Conservation (phyloP, 2,113 vertebrate species). For the Conger conger region DNA sequence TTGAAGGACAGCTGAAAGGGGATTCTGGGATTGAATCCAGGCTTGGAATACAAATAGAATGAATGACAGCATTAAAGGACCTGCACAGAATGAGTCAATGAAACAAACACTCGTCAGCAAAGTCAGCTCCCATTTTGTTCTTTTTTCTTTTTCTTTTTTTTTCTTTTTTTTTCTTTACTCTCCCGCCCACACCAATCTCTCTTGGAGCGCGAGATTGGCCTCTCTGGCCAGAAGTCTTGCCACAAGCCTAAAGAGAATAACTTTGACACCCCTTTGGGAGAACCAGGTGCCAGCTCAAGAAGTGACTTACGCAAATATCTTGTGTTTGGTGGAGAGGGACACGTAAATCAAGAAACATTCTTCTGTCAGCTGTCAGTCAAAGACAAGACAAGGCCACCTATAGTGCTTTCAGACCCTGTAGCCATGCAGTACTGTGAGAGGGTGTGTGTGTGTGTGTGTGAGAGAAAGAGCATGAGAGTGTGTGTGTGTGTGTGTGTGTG, state of each 20-base stretch:
- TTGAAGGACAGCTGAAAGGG: not conserved
- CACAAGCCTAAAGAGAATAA: constrained; percentile 32
- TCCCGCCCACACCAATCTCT: too few relatives aligned
- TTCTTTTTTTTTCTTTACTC: too few relatives aligned
- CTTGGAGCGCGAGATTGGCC: too few relatives aligned
- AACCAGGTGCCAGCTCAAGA: constrained; percentile 32
- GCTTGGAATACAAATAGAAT: not conserved
- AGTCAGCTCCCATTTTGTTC: not conserved
- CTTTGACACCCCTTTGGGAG: constrained; percentile 32
- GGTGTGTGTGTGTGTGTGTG: not conserved
- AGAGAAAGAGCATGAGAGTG: not conserved
- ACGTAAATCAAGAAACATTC: constrained; percentile 37
- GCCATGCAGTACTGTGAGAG: not conserved
- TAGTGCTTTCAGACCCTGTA: constrained; percentile 28
- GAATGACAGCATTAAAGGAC: not conserved
- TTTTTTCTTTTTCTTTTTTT: too few relatives aligned
- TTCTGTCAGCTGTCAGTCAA: constrained; percentile 42
- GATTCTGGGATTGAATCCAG: not conserved
- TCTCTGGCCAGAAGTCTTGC: not conserved
- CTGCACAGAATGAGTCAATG: not conserved
- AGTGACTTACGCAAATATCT: constrained; percentile 2
- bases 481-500: not conserved
- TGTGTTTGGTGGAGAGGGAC: constrained; percentile 13
- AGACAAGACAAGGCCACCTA: constrained; percentile 41
- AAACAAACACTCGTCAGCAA: not conserved